Conservation (phyloP, 2,888 invertebrate genomes). For the Leucozona laternaria region DNA sequence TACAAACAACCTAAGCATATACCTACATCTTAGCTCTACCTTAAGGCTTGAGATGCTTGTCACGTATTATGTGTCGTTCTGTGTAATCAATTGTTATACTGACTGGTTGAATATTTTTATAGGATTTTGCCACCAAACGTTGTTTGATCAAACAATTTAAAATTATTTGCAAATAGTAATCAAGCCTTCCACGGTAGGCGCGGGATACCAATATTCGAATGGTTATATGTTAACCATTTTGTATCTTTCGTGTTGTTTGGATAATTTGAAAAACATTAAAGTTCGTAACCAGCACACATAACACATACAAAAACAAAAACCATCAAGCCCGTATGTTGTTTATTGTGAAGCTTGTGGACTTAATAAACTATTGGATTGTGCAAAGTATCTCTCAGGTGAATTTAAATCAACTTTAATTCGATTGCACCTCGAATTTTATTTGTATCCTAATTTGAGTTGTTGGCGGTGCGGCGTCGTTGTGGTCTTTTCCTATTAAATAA, state of each 20-base stretch:
- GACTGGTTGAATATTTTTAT: conserved; percentile 37
- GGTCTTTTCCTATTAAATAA: conserved; percentile 73
- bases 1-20: conserved; percentile 22
- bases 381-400: conserved; percentile 65
- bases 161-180: conserved; percentile 9
- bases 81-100: conserved; percentile 50
- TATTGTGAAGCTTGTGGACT: conserved; percentile 7
- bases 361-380: conserved; percentile 11
- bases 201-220: neutral
- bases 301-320: neutral
- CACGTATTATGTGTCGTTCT: conserved; percentile 66
- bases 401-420: conserved; percentile 69
- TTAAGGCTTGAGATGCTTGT: conserved; percentile 36
- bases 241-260: conserved; percentile 32
- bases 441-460: conserved; percentile 59
- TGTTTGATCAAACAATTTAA: conserved; percentile 50
- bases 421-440: conserved; percentile 61
- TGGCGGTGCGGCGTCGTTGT: conserved; percentile 16
- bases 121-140: conserved; percentile 32
- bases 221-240: conserved; percentile 34
- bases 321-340: neutral
- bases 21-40: neutral
- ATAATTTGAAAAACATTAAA: conserved; percentile 10
- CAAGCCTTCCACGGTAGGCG: conserved; percentile 11
- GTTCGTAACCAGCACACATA: neutral